These are phyloP conservation scores for Myanophis thanlyinensis DNA, from an alignment of 2,113 vertebrate species.

Conservation along the genomic window DNA sequence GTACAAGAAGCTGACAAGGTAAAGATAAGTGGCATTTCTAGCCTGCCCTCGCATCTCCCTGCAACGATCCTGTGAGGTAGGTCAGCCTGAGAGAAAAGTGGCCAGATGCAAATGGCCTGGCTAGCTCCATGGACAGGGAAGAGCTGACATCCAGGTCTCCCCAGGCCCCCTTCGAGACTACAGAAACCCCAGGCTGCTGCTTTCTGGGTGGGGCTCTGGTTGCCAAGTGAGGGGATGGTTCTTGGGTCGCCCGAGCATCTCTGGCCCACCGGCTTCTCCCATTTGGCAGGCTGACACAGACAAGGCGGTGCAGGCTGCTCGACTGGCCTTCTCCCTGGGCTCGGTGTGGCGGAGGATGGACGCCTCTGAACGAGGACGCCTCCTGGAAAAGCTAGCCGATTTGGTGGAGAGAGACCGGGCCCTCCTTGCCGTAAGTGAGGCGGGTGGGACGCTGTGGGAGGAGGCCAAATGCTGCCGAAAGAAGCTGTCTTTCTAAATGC, in stretches of 20 bases:
- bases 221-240: not conserved
- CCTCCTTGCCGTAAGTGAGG: slow-evolving; percentile 85
- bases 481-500: not conserved
- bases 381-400: slow-evolving; percentile 91
- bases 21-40: slow-evolving; percentile 24
- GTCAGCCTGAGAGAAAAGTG: not conserved
- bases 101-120: not conserved
- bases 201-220: not conserved
- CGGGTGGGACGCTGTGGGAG: not conserved
- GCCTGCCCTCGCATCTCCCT: not conserved
- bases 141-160: not conserved
- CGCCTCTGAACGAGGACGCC: slow-evolving; percentile 90
- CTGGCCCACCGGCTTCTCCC: not conserved
- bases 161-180: not conserved
- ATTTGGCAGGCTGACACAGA: slow-evolving; percentile 85
- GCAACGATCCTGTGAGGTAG: not conserved
- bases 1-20: slow-evolving; percentile 99
- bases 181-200: not conserved
- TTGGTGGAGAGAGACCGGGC: slow-evolving; percentile 93
- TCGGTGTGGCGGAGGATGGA: slow-evolving; percentile 96
- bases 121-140: not conserved
- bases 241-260: not conserved
- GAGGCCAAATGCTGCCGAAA: not conserved
- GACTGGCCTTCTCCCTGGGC: slow-evolving; percentile 88
- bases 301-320: slow-evolving; percentile 92